Conservation (phyloP, 2,888 invertebrate species). For the Tillus elongatus region DNA sequence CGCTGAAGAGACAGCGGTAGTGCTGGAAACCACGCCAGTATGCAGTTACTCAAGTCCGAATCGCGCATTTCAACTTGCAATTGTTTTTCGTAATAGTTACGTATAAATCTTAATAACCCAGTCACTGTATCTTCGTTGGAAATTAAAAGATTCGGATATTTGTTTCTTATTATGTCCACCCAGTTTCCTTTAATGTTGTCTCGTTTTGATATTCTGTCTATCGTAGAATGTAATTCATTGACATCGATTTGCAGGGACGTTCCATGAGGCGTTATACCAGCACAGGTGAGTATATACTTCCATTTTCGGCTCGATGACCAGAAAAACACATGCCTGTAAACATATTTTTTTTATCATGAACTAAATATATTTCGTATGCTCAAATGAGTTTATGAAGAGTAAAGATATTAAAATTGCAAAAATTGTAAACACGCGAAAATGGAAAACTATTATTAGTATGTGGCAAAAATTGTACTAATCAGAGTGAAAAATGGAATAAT, state of each 20-base stretch:
- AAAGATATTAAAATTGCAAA: no score
- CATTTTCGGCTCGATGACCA: conserved; percentile 36
- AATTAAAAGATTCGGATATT: conserved; percentile 28
- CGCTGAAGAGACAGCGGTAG: conserved; percentile 35
- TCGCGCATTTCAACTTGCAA: conserved; percentile 13
- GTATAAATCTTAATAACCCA: conserved; percentile 36
- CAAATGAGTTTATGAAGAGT: no score
- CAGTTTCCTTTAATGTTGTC: conserved; percentile 36
- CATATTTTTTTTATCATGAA: no score
- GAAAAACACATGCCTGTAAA: conserved; percentile 35
- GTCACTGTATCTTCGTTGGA: conserved; percentile 32
- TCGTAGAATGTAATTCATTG: conserved; percentile 29
- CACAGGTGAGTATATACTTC: conserved; percentile 37
- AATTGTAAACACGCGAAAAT: no score
- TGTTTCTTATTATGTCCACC: conserved; percentile 31
- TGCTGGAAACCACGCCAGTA: conserved; percentile 34
- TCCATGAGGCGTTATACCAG: conserved; percentile 30
- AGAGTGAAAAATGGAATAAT: no score
- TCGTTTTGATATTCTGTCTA: conserved; percentile 31
- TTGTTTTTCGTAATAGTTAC: conserved; percentile 21
- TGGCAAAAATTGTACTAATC: no score
- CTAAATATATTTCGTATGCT: no score
- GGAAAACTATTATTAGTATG: no score
- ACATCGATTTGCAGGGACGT: conserved; percentile 27
- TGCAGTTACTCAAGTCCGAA: conserved; percentile 26